Base-by-base conservation (phyloP, 2,888 invertebrate species). In the Ornithoptera alexandrae region DNA sequence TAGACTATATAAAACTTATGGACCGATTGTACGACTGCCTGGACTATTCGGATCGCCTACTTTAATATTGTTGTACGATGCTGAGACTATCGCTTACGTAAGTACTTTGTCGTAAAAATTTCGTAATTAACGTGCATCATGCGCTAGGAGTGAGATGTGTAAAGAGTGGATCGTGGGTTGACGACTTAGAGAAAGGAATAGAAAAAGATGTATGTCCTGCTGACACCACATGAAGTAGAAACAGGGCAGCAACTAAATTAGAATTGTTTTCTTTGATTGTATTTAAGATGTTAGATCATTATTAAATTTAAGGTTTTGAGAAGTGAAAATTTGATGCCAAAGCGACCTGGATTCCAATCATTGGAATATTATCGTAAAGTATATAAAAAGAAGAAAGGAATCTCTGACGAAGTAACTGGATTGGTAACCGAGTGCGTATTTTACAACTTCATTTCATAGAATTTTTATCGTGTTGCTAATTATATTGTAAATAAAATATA, bases 291-390 rank as follows among this genome's bases (percentile, higher is more conserved):
- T 0, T 56, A 5, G n/a, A 20, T 56, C 18, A 20, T 46, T 59
- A 22, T 18, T 61, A 24, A 30, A 12, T n/a, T 69, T 24, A 57
- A 88, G 88, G 71, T 88, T 46, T 75, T 87, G 20, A 79, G 87
- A n/a, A 79, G 81, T 62, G 88, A 88, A 75, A 85, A 87, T 71
- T 75, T 74, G 72, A 65, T 81, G 69, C 88, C 88, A 3, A 65
- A 78, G 4, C 78, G 89, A 8, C 80, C 82, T 2, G 88, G 87
- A 18, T 85, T 89, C 50, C 68, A 74, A 36, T 80, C 83, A 2
- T 74, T 88, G 10, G 79, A 81, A 53, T 79, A 87, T 73, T 88
- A 83, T 66, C 81, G 88, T 71, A 78, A 80, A 50, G 68, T 74
- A 1, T 65, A 76, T 53, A 76, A 74, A 15, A 83, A 81, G 42